phyloP scores from a whole-genome alignment of 92 coral and sea anemone genomes.

The Heliopora coerulea region DNA sequence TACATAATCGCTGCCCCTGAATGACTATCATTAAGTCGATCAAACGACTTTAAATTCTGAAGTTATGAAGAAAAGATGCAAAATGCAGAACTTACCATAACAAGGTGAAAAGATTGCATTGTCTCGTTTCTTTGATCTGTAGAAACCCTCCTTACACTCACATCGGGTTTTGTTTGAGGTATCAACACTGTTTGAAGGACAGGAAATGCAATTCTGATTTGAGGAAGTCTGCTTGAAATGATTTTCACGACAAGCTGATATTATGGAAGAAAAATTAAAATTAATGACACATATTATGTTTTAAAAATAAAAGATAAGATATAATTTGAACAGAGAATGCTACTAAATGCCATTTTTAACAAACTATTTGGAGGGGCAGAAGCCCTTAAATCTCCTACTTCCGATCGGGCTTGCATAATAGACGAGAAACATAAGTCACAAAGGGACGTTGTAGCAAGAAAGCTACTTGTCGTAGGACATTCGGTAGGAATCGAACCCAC shows the following conservation, averaged over 20 bases:
- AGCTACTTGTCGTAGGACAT: no score
- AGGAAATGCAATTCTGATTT: background rate
- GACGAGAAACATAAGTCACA: no score
- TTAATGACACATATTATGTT: background rate
- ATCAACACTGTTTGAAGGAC: conserved; percentile 12
- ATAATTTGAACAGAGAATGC: background rate
- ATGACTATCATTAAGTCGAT: no score
- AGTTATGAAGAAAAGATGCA: no score
- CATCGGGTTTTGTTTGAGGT: conserved; percentile 7
- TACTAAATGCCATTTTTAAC: no score
- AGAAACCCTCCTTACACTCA: conserved; percentile 15
- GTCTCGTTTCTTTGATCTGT: background rate
- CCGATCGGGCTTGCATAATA: no score
- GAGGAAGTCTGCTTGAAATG: conserved; percentile 6
- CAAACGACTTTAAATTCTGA: no score
- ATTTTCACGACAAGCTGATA: conserved; percentile 7
- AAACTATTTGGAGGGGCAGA: no score
- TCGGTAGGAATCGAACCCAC: no score
- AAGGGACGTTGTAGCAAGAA: no score
- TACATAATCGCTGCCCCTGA: no score
- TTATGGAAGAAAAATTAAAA: background rate
- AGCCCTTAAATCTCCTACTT: no score
- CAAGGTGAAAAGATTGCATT: conserved; percentile 1
- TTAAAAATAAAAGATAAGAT: background rate
- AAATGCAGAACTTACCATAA: conserved; percentile 34